Base-by-base conservation (phyloP, 2,797 vertebrate genomes). In the Cottoperca gobio region DNA sequence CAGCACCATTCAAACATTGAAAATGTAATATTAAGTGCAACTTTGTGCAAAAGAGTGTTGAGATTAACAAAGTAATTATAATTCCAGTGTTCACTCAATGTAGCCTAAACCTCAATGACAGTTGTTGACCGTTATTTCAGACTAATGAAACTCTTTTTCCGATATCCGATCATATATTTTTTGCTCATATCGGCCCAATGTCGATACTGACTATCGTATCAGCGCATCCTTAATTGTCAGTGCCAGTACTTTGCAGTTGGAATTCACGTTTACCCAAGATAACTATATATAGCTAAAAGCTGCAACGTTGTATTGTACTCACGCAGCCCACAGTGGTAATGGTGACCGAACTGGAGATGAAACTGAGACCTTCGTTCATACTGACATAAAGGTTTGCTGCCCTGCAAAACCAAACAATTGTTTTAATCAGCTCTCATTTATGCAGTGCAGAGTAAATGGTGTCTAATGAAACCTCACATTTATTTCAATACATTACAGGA, bases 331-430 rank as follows among this genome's bases (percentile, higher is more conserved):
- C 96, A 72, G 97, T 98, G 85, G 97, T 97, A 86, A 99, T 99
- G 88, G 97, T 99, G 88, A 99, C 98, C 0, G 97, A 99, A 49
- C 98, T 99, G 68, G 97, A 98, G 94, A 99, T 98, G 93, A 99
- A 99, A 83, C 97, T 99, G 74, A 99, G 93, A 1, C 98, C 98
- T 14, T 99, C 97, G 0, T 99, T 99, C 98, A 99, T 98, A 79
- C 98, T 99, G 93, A 99, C 98, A 31, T 97, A 97, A 53, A 99
- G 96, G 31, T 97, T 97, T 4, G 97, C 98, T 80, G 96, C 95
- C 96, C 98, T 99, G 92, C 59, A 76, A 83, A 71, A 73, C 57
- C 61, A 72, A 63, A n/a, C n/a, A n/a, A n/a, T n/a, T n/a, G n/a
- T n/a, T n/a, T n/a, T n/a, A n/a, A n/a, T n/a, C 10, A 13, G 50